Base-by-base conservation (phyloP, 2,888 invertebrate genomes). In the Drosophila paranaensis region DNA sequence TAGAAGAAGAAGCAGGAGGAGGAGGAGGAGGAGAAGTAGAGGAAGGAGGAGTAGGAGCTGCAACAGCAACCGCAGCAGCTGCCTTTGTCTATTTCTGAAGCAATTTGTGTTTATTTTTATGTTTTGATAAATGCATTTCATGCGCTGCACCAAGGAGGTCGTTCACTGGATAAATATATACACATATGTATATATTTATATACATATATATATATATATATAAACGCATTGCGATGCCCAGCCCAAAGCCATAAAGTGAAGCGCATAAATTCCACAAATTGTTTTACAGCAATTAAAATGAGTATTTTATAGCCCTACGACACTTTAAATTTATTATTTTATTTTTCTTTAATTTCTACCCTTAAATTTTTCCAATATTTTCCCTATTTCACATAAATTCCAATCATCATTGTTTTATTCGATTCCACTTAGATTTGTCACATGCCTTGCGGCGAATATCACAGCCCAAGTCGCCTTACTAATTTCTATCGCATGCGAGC, bases 51-150 rank as follows among this genome's bases (percentile, higher is more conserved):
- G 11, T 3, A 48, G 1, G 5, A 46, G 30, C 6, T 10, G 14
- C 27, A 10, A 6, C 16, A 9, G 14, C 35, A 35, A 14, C 48
- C 20, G 33, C n/a, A 42, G 63, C 50, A 45, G 67, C n/a, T 53
- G 60, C 58, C 57, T 76, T 84, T 88, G 81, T 86, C 84, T 88
- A 86, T 88, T 88, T 88, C 60, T 57, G 62, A 74, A 76, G 78
- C 71, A 83, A 90, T 88, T 88, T 83, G 90, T 88, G 90, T 90
- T 90, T 90, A 89, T 88, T 89, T 88, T 89, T 90, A 79, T 89
- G 78, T 79, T 81, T 89, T 89, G 89, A 87, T 90, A 87, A 90
- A 87, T 87, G 89, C 78, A 88, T 89, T 88, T 88, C 64, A 63
- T 57, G 68, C 48, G 48, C 54, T 69, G 53, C 53, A 42, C 64